phyloP scores from a whole-genome alignment of 2,797 vertebrate species.

The Sebastes nivosus region DNA sequence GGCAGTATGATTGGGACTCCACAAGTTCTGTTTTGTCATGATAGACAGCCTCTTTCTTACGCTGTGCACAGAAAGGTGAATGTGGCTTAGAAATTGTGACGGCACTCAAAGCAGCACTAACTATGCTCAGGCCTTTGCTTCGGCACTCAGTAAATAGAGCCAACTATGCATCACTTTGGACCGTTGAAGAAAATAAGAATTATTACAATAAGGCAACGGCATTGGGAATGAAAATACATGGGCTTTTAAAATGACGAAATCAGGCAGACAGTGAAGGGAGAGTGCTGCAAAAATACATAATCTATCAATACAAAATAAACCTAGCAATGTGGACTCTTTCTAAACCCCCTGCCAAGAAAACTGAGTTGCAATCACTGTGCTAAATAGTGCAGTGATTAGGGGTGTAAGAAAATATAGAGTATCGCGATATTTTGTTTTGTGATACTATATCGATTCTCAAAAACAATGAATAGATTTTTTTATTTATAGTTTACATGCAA shows the following conservation, averaged over 20 bases:
- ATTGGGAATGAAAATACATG: constrained; percentile 33
- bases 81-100: constrained; percentile 22
- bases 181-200: constrained; percentile 4
- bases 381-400: background rate
- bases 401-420: too few relatives aligned
- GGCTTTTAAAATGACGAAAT: constrained; percentile 18
- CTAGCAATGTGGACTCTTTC: background rate
- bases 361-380: background rate
- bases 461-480: too few relatives aligned
- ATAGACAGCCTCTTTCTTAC: constrained; percentile 38
- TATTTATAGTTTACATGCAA: too few relatives aligned
- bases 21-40: constrained; percentile 44
- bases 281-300: background rate
- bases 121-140: constrained; percentile 31
- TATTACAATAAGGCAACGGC: constrained; percentile 27
- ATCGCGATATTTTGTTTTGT: too few relatives aligned
- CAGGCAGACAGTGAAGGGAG: background rate
- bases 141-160: constrained; percentile 1
- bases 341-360: background rate
- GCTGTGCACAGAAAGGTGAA: constrained; percentile 26
- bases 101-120: constrained; percentile 12
- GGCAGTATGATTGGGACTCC: constrained; percentile 50
- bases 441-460: too few relatives aligned
- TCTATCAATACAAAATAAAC: background rate
- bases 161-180: constrained; percentile 13